A percentile compares a stretch with the other conserved stretches of the same genome.
Conservation (phyloP, 1,140 invertebrate species). For the Heterodera schachtii region DNA sequence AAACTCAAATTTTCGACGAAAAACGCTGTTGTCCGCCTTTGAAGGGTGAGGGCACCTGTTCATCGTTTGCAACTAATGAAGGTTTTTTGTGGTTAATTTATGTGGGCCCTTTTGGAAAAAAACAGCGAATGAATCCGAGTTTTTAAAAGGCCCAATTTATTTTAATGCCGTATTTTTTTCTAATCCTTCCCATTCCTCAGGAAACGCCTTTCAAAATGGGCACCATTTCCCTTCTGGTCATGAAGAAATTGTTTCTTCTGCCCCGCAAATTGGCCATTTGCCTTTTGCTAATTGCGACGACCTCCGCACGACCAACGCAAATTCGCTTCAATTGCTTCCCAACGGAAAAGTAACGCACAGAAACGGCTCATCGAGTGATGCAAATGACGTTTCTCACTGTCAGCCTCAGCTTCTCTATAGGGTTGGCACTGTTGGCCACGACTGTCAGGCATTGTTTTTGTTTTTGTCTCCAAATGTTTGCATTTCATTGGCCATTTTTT, state of each 20-base stretch:
- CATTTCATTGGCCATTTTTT: not conserved
- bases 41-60: not conserved
- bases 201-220: not conserved
- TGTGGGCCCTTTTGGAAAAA: no score
- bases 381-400: conserved; percentile 1
- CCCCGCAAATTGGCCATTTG: not conserved
- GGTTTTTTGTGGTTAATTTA: not conserved
- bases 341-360: not conserved
- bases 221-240: not conserved
- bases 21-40: not conserved
- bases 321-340: not conserved
- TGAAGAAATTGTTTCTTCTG: not conserved
- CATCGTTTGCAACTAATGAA: not conserved
- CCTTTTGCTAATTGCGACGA: not conserved
- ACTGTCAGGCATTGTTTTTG: conserved; percentile 72
- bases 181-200: not conserved
- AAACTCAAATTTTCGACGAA: not conserved
- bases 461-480: not conserved
- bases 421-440: conserved; percentile 94
- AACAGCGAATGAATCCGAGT: no score
- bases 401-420: conserved; percentile 71
- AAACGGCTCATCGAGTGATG: conserved; percentile 7
- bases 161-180: not conserved
- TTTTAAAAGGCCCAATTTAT: no score
- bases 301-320: not conserved